These are phyloP conservation scores for Cybosia mesomella DNA, from an alignment of 2,888 invertebrate species.

Conservation along the genomic window DNA sequence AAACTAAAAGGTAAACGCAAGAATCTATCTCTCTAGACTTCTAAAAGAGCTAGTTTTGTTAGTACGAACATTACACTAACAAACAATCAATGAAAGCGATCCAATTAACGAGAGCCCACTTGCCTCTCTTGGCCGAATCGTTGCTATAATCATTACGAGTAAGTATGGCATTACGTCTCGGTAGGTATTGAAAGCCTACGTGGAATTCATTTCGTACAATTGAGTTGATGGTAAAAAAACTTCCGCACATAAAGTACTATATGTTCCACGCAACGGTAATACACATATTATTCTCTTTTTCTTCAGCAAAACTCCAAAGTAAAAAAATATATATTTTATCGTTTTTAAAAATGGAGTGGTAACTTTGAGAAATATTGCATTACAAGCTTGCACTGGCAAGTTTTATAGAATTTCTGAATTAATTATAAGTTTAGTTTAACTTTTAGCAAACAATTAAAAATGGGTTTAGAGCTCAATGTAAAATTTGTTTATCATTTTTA, in stretches of 20 bases:
- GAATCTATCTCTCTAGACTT: conserved; percentile 19
- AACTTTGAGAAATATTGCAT: too few relatives aligned
- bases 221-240: conserved; percentile 45
- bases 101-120: conserved; percentile 75
- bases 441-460: too few relatives aligned
- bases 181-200: conserved; percentile 50
- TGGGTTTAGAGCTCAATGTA: too few relatives aligned
- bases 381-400: too few relatives aligned
- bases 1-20: background rate
- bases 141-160: conserved; percentile 74
- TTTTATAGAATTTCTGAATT: too few relatives aligned
- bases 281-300: too few relatives aligned
- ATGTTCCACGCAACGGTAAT: background rate
- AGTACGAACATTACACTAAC: conserved; percentile 52
- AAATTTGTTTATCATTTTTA: too few relatives aligned
- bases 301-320: too few relatives aligned
- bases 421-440: too few relatives aligned
- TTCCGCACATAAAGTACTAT: conserved; percentile 34
- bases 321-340: too few relatives aligned
- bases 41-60: conserved; percentile 38
- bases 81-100: conserved; percentile 72
- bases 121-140: conserved; percentile 72
- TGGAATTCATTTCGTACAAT: conserved; percentile 60
- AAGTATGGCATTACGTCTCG: conserved; percentile 58
- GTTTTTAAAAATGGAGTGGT: too few relatives aligned